Percentiles rank a stretch among this genome's conserved stretches.
phyloP scores from a whole-genome alignment of 2,113 vertebrate genomes.

The Leptocoma aspasia region DNA sequence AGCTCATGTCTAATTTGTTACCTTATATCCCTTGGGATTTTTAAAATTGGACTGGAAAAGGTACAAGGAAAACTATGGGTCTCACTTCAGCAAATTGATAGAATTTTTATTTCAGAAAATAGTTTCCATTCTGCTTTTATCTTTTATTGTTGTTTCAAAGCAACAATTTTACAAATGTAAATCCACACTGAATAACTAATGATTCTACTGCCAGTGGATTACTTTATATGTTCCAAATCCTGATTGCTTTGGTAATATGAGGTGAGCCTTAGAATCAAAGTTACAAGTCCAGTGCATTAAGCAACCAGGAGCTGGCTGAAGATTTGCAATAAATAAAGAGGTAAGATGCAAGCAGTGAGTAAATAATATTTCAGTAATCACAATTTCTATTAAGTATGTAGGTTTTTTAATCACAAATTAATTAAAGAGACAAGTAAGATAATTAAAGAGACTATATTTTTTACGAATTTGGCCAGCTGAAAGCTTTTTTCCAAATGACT shows the following conservation, averaged over 20 bases:
- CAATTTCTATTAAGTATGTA: background rate
- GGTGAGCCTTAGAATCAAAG: background rate
- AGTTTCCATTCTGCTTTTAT: background rate
- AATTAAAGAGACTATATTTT: background rate
- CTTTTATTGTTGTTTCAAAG: background rate
- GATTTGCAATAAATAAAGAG: background rate
- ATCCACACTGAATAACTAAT: background rate
- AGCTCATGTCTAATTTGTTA: constrained; percentile 37
- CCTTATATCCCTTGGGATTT: background rate
- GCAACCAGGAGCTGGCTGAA: background rate
- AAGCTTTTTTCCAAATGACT: background rate
- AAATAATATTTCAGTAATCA: background rate
- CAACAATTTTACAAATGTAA: background rate
- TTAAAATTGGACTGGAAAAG: constrained; percentile 10
- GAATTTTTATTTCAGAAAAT: background rate
- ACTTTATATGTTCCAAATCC: background rate
- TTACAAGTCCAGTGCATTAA: background rate
- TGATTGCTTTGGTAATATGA: background rate
- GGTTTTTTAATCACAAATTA: background rate
- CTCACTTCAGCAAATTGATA: background rate
- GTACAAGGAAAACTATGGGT: background rate
- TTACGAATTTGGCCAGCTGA: background rate
- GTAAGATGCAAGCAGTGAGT: background rate
- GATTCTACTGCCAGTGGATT: background rate
- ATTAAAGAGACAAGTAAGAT: background rate